A percentile compares a stretch with the other conserved stretches of the same genome.
phyloP scores from a whole-genome alignment of 1,140 invertebrate species.

The Drosophila gunungcola region DNA sequence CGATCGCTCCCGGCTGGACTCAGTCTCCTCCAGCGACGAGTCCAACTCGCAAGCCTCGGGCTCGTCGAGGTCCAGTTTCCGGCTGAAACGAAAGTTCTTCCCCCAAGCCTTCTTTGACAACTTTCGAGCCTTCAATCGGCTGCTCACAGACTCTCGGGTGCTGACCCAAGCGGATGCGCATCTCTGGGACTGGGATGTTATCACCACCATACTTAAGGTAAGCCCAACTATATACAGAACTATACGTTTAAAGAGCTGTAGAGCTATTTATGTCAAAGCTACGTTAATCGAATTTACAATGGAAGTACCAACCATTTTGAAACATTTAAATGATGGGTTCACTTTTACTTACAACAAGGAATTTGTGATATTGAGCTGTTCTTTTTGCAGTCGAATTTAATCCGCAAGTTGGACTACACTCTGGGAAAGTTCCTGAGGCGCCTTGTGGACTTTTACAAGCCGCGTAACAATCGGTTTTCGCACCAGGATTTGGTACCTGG shows the following conservation, averaged over 20 bases:
- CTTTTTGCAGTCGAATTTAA: conserved; percentile 66
- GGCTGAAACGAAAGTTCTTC: conserved; percentile 73
- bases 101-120: conserved; percentile 82
- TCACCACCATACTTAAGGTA: conserved; percentile 92
- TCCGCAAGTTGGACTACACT: conserved; percentile 90
- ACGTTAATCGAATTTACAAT: too few relatives aligned
- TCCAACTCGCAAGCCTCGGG: conserved; percentile 68
- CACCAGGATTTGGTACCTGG: conserved; percentile 87
- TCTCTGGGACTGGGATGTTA: conserved; percentile 94
- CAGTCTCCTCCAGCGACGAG: conserved; percentile 80
- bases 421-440: conserved; percentile 92
- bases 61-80: conserved; percentile 75
- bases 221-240: conserved; percentile 20
- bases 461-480: conserved; percentile 94
- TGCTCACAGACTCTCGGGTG: conserved; percentile 91
- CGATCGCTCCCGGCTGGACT: conserved; percentile 72
- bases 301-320: too few relatives aligned
- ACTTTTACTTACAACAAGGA: background rate
- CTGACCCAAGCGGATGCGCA: conserved; percentile 89
- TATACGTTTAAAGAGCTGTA: too few relatives aligned
- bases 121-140: conserved; percentile 87
- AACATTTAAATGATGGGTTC: too few relatives aligned
- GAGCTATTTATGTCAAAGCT: too few relatives aligned
- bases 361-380: too few relatives aligned
- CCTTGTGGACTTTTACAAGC: conserved; percentile 94